Evolutionary conservation across 2,888 invertebrate genomes (phyloP).

Genomic region (Serripes groenlandicus): DNA sequence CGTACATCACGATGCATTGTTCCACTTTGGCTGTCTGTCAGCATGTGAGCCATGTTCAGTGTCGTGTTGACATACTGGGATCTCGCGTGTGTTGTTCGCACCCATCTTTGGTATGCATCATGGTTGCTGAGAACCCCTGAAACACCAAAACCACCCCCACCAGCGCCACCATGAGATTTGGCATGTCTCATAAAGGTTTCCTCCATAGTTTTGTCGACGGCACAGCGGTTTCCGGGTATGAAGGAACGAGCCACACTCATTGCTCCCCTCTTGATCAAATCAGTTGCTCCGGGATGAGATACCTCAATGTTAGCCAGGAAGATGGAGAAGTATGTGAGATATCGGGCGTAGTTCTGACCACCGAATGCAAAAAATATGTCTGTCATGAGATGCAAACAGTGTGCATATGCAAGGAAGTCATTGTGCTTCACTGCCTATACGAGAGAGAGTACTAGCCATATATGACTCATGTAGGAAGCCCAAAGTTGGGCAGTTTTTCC

Average conservation of each 20-base stretch:
- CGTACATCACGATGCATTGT: conserved; percentile 52
- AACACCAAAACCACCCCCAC: conserved; percentile 50
- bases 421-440: no score
- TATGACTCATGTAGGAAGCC: no score
- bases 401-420: no score
- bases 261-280: conserved; percentile 52
- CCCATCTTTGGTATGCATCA: conserved; percentile 63
- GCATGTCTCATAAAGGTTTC: conserved; percentile 60
- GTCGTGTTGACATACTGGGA: conserved; percentile 42
- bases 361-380: no score
- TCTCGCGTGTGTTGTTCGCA: conserved; percentile 41
- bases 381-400: no score
- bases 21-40: conserved; percentile 11
- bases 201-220: conserved; percentile 66
- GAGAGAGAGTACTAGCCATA: no score
- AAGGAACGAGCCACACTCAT: conserved; percentile 69
- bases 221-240: conserved; percentile 65
- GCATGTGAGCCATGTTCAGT: conserved; percentile 57
- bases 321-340: no score
- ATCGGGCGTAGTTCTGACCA: no score
- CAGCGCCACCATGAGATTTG: conserved; percentile 57
- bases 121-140: conserved; percentile 53
- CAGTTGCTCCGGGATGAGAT: conserved; percentile 59
- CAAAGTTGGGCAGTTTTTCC: no score
- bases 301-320: no score